These are phyloP conservation scores for Ptychadena robeensis DNA, from an alignment of 2,797 vertebrate genomes.

Conservation along the genomic window DNA sequence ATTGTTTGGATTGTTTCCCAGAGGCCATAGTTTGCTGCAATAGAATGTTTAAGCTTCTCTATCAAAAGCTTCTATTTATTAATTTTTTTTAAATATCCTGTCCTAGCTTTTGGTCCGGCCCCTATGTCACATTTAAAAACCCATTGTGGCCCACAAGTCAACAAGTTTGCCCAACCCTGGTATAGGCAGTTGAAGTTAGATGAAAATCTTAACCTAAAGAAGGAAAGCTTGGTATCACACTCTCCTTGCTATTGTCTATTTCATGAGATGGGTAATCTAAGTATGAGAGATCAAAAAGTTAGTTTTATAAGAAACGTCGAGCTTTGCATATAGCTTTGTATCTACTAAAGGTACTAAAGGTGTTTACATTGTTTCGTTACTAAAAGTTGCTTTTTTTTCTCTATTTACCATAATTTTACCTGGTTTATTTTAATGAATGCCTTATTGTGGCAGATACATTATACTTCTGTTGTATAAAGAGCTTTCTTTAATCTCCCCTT, in stretches of 20 bases:
- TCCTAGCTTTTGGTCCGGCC: too few species aligned
- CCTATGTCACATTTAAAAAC: too few species aligned
- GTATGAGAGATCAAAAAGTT: not conserved
- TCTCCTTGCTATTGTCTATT: not conserved
- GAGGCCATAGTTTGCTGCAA: too few species aligned
- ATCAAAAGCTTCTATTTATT: too few species aligned
- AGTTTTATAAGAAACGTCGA: not conserved
- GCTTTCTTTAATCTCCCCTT: conserved; percentile 5
- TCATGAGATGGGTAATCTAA: not conserved
- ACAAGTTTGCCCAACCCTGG: too few species aligned
- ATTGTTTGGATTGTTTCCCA: too few species aligned
- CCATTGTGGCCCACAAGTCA: too few species aligned
- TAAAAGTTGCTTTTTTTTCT: not conserved
- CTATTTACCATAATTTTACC: not conserved
- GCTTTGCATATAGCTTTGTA: not conserved
- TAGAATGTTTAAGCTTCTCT: too few species aligned
- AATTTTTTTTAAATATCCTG: too few species aligned
- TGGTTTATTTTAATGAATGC: not conserved
- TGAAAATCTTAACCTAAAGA: not conserved
- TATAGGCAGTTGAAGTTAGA: not conserved
- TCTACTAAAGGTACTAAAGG: too few species aligned
- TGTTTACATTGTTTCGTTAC: too few species aligned
- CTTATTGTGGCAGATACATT: not conserved
- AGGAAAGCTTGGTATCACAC: not conserved
- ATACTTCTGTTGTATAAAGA: conserved; percentile 18